These are phyloP conservation scores for Napeogenes sylphis DNA, from an alignment of 2,888 invertebrate species.

Conservation along the genomic window DNA sequence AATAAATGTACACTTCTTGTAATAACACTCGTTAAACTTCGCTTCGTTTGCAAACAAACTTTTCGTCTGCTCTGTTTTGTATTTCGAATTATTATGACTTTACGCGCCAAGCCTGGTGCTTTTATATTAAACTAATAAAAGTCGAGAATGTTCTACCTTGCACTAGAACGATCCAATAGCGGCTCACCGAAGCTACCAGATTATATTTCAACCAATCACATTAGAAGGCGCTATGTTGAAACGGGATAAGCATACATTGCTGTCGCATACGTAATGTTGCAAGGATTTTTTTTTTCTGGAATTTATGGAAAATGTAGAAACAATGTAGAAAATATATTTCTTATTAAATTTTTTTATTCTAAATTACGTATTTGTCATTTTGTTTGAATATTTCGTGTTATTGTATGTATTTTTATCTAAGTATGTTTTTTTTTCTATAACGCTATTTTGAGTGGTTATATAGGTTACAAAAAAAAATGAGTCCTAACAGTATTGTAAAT, in stretches of 20 bases:
- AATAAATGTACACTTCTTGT: not conserved
- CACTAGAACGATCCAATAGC: not conserved
- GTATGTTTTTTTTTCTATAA: no score
- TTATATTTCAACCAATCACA: not conserved
- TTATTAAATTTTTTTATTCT: no score
- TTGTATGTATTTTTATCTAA: no score
- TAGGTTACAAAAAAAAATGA: no score
- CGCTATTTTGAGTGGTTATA: no score
- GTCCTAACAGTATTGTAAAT: no score
- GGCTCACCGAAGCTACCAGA: not conserved
- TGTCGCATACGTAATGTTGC: not conserved
- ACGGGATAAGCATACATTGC: not conserved
- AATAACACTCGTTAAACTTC: constrained; percentile 1
- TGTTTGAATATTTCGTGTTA: no score
- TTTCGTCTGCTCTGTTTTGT: constrained; percentile 1
- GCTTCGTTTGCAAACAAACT: constrained; percentile 1
- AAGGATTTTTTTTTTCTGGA: not conserved
- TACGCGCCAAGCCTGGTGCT: not conserved
- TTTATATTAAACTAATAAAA: constrained; percentile 5
- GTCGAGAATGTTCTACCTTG: not conserved
- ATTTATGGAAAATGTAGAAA: no score
- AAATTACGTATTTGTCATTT: no score
- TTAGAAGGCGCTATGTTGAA: not conserved
- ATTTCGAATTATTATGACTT: constrained; percentile 7
- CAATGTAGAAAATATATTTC: no score